phyloP scores from a whole-genome alignment of 2,888 invertebrate species.

The Tachina lurida region DNA sequence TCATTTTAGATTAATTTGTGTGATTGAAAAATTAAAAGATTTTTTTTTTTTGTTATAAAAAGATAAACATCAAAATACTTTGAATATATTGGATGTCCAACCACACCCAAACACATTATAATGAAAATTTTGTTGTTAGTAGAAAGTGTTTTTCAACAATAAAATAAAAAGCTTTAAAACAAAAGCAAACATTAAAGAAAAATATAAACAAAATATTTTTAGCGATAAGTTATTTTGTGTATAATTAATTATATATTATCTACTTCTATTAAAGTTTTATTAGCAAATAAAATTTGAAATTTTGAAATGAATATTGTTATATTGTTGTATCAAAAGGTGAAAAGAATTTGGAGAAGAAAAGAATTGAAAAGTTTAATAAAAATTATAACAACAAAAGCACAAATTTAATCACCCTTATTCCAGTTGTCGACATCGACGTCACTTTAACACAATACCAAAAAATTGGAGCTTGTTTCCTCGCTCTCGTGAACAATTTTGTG shows the following conservation, averaged over 20 bases:
- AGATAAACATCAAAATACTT: neutral
- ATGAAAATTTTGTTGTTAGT: slow-evolving; percentile 46
- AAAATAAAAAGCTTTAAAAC: slow-evolving; percentile 28
- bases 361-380: neutral
- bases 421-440: too few relatives aligned
- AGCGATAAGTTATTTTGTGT: slow-evolving; percentile 67
- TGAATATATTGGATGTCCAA: neutral
- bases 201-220: slow-evolving; percentile 30
- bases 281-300: slow-evolving; percentile 48
- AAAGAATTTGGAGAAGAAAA: neutral
- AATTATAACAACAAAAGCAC: slow-evolving; percentile 4
- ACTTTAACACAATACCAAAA: too few relatives aligned
- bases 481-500: too few relatives aligned
- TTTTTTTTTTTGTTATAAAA: neutral
- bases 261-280: slow-evolving; percentile 46
- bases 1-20: slow-evolving; percentile 18
- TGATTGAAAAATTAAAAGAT: neutral
- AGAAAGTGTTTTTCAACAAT: slow-evolving; percentile 54
- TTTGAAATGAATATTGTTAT: slow-evolving; percentile 28
- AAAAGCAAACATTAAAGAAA: slow-evolving; percentile 13
- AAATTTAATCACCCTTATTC: too few relatives aligned
- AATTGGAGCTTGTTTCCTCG: too few relatives aligned
- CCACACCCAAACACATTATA: slow-evolving; percentile 25
- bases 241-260: slow-evolving; percentile 57
- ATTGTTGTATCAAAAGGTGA: slow-evolving; percentile 12